Evolutionary conservation across 1,140 invertebrate species (phyloP).

Genomic region (Platyura marginata): DNA sequence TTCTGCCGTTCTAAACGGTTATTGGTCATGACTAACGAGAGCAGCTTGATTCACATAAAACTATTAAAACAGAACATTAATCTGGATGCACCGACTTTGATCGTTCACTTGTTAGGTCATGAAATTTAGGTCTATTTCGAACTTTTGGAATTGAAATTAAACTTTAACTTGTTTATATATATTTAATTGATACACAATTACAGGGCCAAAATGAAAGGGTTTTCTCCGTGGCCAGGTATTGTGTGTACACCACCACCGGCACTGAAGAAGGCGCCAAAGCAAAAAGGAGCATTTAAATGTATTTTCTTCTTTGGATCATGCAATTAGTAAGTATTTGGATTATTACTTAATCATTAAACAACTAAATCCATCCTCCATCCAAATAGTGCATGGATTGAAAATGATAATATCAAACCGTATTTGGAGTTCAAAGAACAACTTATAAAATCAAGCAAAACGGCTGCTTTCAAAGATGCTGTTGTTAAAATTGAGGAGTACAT

Average conservation of each 20-base stretch:
- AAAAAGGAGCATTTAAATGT: slow-evolving; percentile 47
- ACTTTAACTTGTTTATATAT: no score
- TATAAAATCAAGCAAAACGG: slow-evolving; percentile 56
- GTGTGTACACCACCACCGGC: slow-evolving; percentile 55
- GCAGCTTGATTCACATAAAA: no score
- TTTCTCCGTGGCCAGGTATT: slow-evolving; percentile 82
- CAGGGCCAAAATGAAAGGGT: slow-evolving; percentile 93
- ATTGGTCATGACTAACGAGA: no score
- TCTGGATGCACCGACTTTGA: no score
- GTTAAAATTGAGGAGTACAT: slow-evolving; percentile 73
- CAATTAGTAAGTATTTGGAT: slow-evolving; percentile 64
- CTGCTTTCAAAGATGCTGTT: slow-evolving; percentile 67
- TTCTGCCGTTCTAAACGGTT: no score
- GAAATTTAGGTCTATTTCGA: no score
- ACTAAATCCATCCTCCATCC: no score
- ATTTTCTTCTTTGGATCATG: slow-evolving; percentile 88
- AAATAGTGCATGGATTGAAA: slow-evolving; percentile 83
- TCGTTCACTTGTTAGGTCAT: no score
- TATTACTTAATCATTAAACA: not conserved
- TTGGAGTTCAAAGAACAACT: slow-evolving; percentile 62
- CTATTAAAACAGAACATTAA: no score
- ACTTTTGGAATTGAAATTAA: no score
- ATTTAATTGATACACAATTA: no score
- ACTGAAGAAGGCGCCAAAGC: slow-evolving; percentile 43
- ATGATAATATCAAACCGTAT: slow-evolving; percentile 68